phyloP scores from a whole-genome alignment of 2,888 invertebrate genomes.

The Aplocera efformata region DNA sequence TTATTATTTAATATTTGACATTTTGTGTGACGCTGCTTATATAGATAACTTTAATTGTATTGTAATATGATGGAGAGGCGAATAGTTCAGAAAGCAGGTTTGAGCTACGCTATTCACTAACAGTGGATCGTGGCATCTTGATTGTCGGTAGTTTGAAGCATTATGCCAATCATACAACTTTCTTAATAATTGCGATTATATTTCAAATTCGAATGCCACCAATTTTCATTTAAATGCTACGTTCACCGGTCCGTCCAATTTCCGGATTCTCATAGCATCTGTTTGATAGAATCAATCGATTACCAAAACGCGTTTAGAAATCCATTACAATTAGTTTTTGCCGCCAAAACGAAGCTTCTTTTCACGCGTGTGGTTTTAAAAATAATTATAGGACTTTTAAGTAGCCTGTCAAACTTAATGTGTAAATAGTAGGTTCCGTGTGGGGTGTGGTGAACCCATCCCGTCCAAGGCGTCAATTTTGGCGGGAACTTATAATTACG shows the following conservation, averaged over 20 bases:
- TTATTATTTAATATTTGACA: no score
- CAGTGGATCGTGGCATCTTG: no score
- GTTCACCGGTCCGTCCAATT: constrained; percentile 28
- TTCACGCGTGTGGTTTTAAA: constrained; percentile 58
- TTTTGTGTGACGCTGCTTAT: no score
- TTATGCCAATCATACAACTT: background rate
- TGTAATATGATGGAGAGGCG: no score
- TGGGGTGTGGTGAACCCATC: constrained; percentile 33
- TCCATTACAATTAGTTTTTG: constrained; percentile 63
- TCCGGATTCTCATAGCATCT: constrained; percentile 44
- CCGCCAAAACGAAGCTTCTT: constrained; percentile 42
- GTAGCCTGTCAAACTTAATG: constrained; percentile 76
- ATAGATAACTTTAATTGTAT: no score
- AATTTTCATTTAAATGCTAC: constrained; percentile 7
- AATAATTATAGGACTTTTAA: constrained; percentile 73
- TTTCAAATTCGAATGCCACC: constrained; percentile 1
- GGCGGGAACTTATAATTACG: constrained; percentile 66
- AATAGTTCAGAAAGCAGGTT: no score
- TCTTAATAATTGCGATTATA: background rate
- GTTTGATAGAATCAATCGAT: constrained; percentile 61
- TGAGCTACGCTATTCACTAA: no score
- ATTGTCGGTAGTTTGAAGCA: background rate
- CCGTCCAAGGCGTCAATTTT: constrained; percentile 70
- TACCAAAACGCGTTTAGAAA: constrained; percentile 58
- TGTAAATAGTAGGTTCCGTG: constrained; percentile 71